These are phyloP conservation scores for Lasioglossum leucozonium DNA, from an alignment of 2,888 invertebrate species.

Conservation along the genomic window DNA sequence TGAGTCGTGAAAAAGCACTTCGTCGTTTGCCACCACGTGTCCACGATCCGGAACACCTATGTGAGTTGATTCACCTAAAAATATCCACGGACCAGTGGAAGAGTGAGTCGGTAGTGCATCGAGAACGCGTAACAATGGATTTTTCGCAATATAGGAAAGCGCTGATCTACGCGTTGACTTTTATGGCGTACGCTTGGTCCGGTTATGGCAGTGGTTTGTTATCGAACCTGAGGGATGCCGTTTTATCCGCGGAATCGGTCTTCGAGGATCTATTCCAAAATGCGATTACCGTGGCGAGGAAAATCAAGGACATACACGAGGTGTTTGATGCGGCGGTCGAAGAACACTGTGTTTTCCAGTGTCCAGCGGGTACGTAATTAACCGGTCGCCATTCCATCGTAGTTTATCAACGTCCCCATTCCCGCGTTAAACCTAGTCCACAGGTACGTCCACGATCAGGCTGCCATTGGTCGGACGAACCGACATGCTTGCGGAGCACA, in stretches of 20 bases:
- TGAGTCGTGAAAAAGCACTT: slow-evolving; percentile 21
- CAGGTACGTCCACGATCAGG: not conserved
- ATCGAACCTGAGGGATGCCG: slow-evolving; percentile 91
- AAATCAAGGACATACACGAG: slow-evolving; percentile 91
- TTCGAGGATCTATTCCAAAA: slow-evolving; percentile 92
- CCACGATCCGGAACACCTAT: slow-evolving; percentile 19
- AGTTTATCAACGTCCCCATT: not conserved
- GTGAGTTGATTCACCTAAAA: slow-evolving; percentile 71
- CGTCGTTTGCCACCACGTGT: slow-evolving; percentile 52
- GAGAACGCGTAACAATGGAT: slow-evolving; percentile 86
- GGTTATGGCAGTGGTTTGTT: slow-evolving; percentile 92
- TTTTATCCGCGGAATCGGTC: slow-evolving; percentile 91
- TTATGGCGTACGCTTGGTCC: slow-evolving; percentile 92
- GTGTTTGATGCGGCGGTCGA: slow-evolving; percentile 94
- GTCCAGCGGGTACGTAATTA: slow-evolving; percentile 88
- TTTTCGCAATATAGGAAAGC: slow-evolving; percentile 90
- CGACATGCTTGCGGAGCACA: not conserved
- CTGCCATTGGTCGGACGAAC: slow-evolving; percentile 4
- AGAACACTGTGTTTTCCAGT: slow-evolving; percentile 91
- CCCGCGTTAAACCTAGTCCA: slow-evolving; percentile 1
- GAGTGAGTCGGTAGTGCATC: slow-evolving; percentile 19
- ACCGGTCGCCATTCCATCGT: slow-evolving; percentile 15
- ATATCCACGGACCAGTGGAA: slow-evolving; percentile 57
- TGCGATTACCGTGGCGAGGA: slow-evolving; percentile 90
- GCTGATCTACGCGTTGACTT: slow-evolving; percentile 90